Percentiles rank a stretch among this genome's conserved stretches.
Evolutionary conservation across 2,797 vertebrate species (phyloP).

Genomic region (Lepus oiostolus): DNA sequence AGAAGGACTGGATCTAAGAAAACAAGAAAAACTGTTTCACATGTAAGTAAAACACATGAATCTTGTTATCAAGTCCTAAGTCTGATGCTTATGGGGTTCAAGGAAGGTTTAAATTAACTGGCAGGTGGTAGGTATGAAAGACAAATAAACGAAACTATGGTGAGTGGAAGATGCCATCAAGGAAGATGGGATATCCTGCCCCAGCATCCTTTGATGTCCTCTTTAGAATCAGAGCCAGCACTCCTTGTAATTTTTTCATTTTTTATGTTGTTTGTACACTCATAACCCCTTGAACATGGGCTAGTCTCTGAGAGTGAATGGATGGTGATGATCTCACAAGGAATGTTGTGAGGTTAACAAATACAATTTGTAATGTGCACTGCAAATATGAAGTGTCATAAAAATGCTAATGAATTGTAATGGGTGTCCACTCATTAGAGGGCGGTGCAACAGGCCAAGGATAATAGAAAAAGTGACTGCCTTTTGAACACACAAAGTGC

Average conservation of each 20-base stretch:
- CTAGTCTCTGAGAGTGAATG: slow-evolving; percentile 37
- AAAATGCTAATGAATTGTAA: slow-evolving; percentile 78
- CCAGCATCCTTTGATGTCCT: not conserved
- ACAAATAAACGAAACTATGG: not conserved
- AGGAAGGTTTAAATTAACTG: not conserved
- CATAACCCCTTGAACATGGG: not conserved
- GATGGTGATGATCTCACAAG: slow-evolving; percentile 65
- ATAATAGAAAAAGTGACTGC: slow-evolving; percentile 72
- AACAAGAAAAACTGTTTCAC: not conserved
- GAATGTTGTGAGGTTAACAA: slow-evolving; percentile 74
- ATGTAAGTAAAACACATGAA: slow-evolving; percentile 28
- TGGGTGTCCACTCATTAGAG: slow-evolving; percentile 63
- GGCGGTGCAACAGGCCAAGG: slow-evolving; percentile 66
- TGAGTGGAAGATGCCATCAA: not conserved
- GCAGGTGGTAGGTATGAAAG: not conserved
- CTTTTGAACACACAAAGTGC: slow-evolving; percentile 66
- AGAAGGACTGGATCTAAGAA: not conserved
- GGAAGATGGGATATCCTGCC: not conserved
- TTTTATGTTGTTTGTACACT: not conserved
- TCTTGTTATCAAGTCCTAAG: not conserved
- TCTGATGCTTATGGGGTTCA: not conserved
- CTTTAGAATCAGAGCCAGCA: not conserved
- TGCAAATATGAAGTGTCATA: slow-evolving; percentile 77
- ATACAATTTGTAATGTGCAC: slow-evolving; percentile 70
- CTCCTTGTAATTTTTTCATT: not conserved